Percentiles rank a stretch among this genome's conserved stretches.
Conservation (phyloP, 2,113 vertebrate genomes). For the Mustela lutreola region DNA sequence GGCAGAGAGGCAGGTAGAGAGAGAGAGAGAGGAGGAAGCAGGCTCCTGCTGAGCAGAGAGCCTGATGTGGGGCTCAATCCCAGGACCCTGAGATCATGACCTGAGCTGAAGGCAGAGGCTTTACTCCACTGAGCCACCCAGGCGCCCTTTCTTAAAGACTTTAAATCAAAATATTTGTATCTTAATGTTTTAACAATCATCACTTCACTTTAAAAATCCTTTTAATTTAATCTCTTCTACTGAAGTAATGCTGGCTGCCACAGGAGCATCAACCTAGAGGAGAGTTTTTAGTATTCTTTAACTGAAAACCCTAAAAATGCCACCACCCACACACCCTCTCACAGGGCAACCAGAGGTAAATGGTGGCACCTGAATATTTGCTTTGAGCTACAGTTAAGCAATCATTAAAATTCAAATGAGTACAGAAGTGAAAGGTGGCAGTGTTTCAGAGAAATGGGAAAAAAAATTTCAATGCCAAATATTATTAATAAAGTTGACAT, state of each 20-base stretch:
- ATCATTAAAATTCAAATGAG: constrained; percentile 87
- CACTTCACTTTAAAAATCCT: constrained; percentile 66
- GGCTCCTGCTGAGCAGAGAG: no score
- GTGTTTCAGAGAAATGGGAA: constrained; percentile 81
- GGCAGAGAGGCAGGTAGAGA: no score
- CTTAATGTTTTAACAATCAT: constrained; percentile 84
- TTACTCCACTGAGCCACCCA: no score
- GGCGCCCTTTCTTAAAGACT: background rate
- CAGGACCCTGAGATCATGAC: no score
- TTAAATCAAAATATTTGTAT: constrained; percentile 46
- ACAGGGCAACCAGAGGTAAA: constrained; percentile 82
- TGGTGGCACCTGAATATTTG: constrained; percentile 83
- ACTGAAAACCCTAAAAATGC: constrained; percentile 84
- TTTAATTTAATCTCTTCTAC: constrained; percentile 76
- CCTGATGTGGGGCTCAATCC: no score
- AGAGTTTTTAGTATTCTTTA: background rate
- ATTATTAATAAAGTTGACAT: constrained; percentile 64
- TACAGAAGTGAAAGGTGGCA: constrained; percentile 85
- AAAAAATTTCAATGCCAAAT: constrained; percentile 69
- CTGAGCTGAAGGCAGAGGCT: no score
- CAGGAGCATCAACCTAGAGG: background rate
- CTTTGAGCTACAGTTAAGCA: constrained; percentile 83
- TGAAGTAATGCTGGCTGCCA: constrained; percentile 67
- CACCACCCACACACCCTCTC: constrained; percentile 83
- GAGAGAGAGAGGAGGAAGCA: no score